Conservation (phyloP, 2,113 vertebrate genomes). For the Zootoca vivipara region DNA sequence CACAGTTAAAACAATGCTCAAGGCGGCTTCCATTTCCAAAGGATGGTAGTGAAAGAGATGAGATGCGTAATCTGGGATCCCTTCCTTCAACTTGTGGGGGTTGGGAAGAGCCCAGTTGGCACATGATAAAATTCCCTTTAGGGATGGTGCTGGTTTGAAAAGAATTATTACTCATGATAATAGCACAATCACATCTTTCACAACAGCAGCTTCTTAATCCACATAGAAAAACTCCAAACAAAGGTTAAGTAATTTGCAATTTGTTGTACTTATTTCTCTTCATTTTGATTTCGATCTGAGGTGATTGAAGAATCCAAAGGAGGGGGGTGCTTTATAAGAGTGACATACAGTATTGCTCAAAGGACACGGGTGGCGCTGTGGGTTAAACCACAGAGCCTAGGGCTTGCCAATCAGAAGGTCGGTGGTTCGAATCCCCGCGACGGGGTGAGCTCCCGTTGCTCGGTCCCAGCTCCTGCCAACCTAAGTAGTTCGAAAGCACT, state of each 20-base stretch:
- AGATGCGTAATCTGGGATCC: neutral
- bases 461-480: too few species aligned
- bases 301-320: neutral
- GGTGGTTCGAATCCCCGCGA: too few species aligned
- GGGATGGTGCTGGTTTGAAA: neutral
- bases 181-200: neutral
- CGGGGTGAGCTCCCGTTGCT: too few species aligned
- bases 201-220: neutral
- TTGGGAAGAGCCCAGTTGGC: neutral
- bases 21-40: neutral
- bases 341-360: neutral
- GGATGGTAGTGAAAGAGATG: neutral
- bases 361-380: too few species aligned
- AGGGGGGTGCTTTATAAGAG: neutral
- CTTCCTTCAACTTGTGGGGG: too few species aligned
- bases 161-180: neutral
- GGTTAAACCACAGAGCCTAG: too few species aligned
- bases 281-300: too few species aligned
- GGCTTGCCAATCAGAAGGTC: too few species aligned
- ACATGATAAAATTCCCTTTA: neutral
- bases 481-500: too few species aligned
- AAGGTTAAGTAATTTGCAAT: neutral
- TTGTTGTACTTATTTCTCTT: too few species aligned
- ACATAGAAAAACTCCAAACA: neutral
- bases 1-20: too few species aligned